Evolutionary conservation across 1,140 invertebrate genomes (phyloP), one percentile per base, ranked within the genome.

Genomic region (Drosophila sp.): DNA sequence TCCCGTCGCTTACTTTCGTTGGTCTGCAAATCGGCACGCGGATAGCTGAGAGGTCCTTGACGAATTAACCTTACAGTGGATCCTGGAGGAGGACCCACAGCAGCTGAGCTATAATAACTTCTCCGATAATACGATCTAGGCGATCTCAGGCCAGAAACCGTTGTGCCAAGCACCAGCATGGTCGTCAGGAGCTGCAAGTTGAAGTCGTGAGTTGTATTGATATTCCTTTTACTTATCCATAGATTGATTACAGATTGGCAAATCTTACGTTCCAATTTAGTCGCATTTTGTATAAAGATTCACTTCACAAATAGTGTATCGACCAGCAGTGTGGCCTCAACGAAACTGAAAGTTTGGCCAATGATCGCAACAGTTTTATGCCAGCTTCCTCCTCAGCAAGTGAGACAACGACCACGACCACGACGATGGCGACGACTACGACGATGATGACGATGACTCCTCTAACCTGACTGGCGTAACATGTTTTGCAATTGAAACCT

Each of bases 331-430:
- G 90, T 82, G 75, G 90, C 84, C 76, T 69, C 61, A 79, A 91
- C 76, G 90, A 91, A 90, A 91, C 90, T 91, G 90, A 91, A 91
- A 91, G 90, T 91, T 86, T 84, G 67, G 66, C 72, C 83, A 80
- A 80, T 84, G 72, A 72, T 76, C 80, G 58, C 86, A 90, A 89
- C 76, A 76, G 86, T 91, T 91, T 91, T 91, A 91, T 91, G 90
- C 77, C 79, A 85, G 73, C 90, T 91, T 91, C 90, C 90, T 91
- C 76, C 64, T 67, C 57, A 58, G 32, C 27, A n/a, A 44, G 23
- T 23, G 6, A n/a, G 44, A 50, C 25, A 25, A 27, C 44, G 44
- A 50, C 25, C 23, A 50, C 44, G 17, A 2, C 44, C 17, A 11
- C 56, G 17, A 17, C 17, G 17, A 17, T 17, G 17, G 17, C 17